Base-by-base conservation (phyloP, 2,888 invertebrate genomes). In the Nymphalis polychloros region DNA sequence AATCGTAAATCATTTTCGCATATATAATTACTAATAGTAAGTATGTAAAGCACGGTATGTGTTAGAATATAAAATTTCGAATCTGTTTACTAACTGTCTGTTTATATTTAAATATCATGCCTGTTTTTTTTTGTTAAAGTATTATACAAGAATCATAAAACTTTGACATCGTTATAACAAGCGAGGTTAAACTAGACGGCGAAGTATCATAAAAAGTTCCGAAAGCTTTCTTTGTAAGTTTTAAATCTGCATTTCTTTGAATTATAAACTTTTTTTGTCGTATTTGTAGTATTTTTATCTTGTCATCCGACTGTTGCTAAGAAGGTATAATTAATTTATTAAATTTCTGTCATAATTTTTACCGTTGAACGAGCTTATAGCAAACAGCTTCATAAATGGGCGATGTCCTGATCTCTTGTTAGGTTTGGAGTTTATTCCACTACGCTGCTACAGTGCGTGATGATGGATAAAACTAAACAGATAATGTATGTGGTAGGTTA, bases 81-180 rank as follows among this genome's bases (percentile, higher is more conserved):
- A 10, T 7, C 53, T 53, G 13, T 23, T 53, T 23, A 23, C 16
- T n/a, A n/a, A n/a, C n/a, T n/a, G n/a, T n/a, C n/a, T n/a, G n/a
- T n/a, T n/a, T n/a, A n/a, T n/a, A n/a, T n/a, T 20, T 52, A 19
- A 53, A 7, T 1, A 31, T 31, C 7, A 53, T 27, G 10, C 4
- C 41, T 41, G 10, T 41, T 41, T 31, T 13, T 52, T 23, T 55
- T 55, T 19, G 8, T 55, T n/a, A 31, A 55, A 53, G 53, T 55
- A n/a, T 31, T 55, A 55, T 17, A n/a, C 53, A 31, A 31, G 27
- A 53, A 57, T 41, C 57, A 55, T 41, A 31, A 41, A 57, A 41
- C 35, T 57, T n/a, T 57, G 57, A 41, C 57, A 35, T 57, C 57
- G 35, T 57, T 57, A 41, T 41, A 57, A 57, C 57, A 35, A n/a